phyloP scores from a whole-genome alignment of 2,888 invertebrate genomes.

The Drosophila melanocephala region DNA sequence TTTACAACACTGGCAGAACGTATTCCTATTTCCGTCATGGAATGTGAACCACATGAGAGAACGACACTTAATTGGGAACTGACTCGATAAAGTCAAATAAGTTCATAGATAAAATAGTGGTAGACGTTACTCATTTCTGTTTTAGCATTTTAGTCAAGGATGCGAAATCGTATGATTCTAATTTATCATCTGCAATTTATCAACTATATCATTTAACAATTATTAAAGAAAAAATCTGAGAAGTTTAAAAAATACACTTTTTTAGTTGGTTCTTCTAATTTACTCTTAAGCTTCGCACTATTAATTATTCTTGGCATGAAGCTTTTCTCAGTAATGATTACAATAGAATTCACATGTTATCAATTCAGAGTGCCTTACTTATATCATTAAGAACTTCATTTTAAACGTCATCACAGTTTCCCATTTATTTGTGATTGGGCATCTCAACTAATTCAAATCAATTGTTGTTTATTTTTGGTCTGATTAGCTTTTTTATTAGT shows the following conservation, averaged over 20 bases:
- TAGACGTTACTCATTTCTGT: background rate
- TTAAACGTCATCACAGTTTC: background rate
- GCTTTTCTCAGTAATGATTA: background rate
- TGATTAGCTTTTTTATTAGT: background rate
- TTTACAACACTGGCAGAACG: background rate
- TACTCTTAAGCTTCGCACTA: background rate
- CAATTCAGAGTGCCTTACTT: background rate
- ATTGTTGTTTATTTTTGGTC: background rate
- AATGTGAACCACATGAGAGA: background rate
- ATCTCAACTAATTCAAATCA: background rate
- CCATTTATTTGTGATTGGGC: background rate
- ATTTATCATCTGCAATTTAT: background rate
- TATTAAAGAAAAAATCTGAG: background rate
- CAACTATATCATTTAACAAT: background rate
- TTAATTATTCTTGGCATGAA: background rate
- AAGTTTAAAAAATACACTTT: no score
- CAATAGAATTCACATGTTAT: background rate
- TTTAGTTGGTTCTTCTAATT: background rate
- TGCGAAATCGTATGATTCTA: background rate
- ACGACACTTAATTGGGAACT: background rate
- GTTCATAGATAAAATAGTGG: background rate
- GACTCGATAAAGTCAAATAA: background rate
- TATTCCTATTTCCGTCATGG: background rate
- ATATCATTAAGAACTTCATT: background rate
- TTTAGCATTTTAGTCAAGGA: background rate